phyloP scores from a whole-genome alignment of 2,888 invertebrate species.

The Chirona hameri region DNA sequence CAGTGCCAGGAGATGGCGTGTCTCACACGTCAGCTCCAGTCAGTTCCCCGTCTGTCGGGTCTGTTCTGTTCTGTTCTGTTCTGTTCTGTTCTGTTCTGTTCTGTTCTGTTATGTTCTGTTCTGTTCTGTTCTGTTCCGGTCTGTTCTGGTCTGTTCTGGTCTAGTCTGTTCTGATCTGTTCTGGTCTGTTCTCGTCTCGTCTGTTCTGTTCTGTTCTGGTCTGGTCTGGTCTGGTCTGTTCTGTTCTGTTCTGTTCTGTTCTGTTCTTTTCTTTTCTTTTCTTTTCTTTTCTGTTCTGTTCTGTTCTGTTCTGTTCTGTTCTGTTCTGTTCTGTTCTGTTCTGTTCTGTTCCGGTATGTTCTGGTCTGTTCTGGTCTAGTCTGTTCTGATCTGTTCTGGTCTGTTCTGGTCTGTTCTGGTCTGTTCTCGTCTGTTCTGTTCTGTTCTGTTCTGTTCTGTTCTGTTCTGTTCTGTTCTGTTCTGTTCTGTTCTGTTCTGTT shows the following conservation, averaged over 20 bases:
- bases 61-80: not conserved
- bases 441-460: not conserved
- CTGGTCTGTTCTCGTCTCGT: not conserved
- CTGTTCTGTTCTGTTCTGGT: not conserved
- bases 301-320: not conserved
- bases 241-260: not conserved
- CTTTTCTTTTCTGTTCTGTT: not conserved
- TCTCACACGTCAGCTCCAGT: too few species aligned
- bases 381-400: not conserved
- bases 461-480: not conserved
- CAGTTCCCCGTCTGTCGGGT: not conserved
- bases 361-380: not conserved
- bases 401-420: not conserved
- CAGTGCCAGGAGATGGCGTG: too few species aligned
- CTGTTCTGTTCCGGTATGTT: not conserved
- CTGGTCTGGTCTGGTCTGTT: not conserved
- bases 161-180: not conserved
- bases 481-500: not conserved
- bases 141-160: not conserved
- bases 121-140: not conserved
- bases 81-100: not conserved
- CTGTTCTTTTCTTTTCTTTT: too few species aligned
- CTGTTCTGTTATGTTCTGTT: not conserved
- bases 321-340: not conserved
- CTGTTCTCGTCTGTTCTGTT: not conserved